Evolutionary conservation across 2,113 vertebrate genomes (phyloP).

Genomic region (Chiloscyllium plagiosum): DNA sequence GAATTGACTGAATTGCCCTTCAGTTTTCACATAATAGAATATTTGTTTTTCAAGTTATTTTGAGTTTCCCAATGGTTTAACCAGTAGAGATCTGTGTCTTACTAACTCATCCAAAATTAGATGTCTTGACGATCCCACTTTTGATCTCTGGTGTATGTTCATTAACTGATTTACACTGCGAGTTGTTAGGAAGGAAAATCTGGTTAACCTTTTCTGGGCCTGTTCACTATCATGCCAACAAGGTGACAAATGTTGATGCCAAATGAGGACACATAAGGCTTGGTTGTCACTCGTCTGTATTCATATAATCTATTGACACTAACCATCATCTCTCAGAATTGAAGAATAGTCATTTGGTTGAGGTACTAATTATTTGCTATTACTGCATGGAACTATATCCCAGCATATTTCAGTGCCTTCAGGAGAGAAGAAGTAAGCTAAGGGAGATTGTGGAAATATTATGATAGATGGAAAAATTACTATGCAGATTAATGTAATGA

Average conservation of each 20-base stretch:
- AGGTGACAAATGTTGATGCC: not conserved
- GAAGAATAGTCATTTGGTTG: not conserved
- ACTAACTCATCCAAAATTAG: not conserved
- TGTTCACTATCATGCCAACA: not conserved
- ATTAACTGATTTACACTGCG: not conserved
- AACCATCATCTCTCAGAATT: not conserved
- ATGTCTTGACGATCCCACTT: not conserved
- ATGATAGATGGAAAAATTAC: not conserved
- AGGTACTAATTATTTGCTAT: not conserved
- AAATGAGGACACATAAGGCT: not conserved
- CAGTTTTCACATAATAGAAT: not conserved
- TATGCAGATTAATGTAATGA: not conserved
- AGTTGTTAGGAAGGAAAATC: not conserved
- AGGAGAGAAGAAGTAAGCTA: not conserved
- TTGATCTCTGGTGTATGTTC: conserved; percentile 14
- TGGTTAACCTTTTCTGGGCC: not conserved
- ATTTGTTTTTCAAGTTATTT: not conserved
- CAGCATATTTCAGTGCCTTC: not conserved
- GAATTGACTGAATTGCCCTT: not conserved
- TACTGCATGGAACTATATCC: not conserved
- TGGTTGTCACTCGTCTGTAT: not conserved
- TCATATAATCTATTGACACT: not conserved
- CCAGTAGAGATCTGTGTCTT: not conserved
- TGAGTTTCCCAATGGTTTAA: conserved; percentile 2
- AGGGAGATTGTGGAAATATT: not conserved